Base-by-base conservation (phyloP, 2,888 invertebrate genomes). In the Conus canariensis region DNA sequence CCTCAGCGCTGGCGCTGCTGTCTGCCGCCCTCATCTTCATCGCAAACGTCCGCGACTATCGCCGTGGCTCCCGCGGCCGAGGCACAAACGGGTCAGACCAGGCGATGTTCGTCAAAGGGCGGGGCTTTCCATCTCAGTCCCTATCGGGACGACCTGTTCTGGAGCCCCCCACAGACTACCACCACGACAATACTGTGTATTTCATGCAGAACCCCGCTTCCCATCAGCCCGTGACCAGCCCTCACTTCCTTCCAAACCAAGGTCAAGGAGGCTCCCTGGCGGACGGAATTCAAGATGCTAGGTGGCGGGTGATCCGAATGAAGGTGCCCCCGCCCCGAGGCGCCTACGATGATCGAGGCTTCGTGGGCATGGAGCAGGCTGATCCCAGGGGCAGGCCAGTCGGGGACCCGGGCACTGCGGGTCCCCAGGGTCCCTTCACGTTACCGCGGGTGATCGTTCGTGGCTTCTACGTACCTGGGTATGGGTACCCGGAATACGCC, bases 1-100 rank as follows among this genome's bases (percentile, higher is more conserved):
- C 82, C 56, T 83, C 56, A 6, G 19, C 25, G 22, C 56, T 83
- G 19, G 82, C 82, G 19, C 82, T 83, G 82, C 58, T 83, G 4
- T 56, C 82, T 22, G 82, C 82, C 82, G 56, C 19, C 82, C 12
- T 83, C 82, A 83, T 83, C 82, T 58, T 83, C 82, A 19, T 83
- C 58, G 82, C 82, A 58, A 83, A 83, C 82, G 7, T 83, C 82
- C 58, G 56, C 58, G 22, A 10, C 22, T 83, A 58, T 22, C 82
- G n/a, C 22, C 82, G 25, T 22, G 22, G 9, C 22, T 16, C 6
- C 45, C 16, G 30, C 77, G 25, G 10, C 25, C n/a, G n/a, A 74
- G 22, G n/a, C 74, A n/a, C 8, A 22, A 74, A 25, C 74, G n/a
- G 22, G n/a, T 9, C 9, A 9, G 74, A 19, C 74, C 9, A 22